These are phyloP conservation scores for Etheostoma nigrum DNA, from an alignment of 2,797 vertebrate genomes.

Conservation along the genomic window DNA sequence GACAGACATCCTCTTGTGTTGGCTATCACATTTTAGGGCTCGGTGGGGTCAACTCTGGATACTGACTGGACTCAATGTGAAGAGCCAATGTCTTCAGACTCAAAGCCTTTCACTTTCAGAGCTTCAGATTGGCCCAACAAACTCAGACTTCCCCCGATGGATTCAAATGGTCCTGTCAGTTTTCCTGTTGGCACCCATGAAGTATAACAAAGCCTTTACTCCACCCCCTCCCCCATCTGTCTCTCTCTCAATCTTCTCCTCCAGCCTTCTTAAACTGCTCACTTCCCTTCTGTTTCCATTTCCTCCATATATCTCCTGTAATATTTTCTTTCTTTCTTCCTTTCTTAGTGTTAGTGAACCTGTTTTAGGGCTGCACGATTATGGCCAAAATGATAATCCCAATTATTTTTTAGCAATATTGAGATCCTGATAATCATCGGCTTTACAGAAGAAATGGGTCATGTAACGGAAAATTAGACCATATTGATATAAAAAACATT, in stretches of 20 bases:
- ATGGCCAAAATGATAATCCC: no score
- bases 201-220: constrained; percentile 34
- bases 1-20: neutral
- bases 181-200: constrained; percentile 51
- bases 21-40: no score
- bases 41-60: neutral
- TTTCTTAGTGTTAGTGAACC: neutral
- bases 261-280: constrained; percentile 17
- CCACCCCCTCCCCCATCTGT: constrained; percentile 12
- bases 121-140: constrained; percentile 1
- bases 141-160: constrained; percentile 4
- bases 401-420: no score
- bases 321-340: constrained; percentile 16
- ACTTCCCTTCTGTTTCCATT: neutral
- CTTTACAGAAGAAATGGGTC: no score
- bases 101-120: constrained; percentile 14
- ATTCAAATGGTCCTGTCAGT: constrained; percentile 46
- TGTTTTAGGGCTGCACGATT: neutral
- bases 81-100: neutral
- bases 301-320: constrained; percentile 1
- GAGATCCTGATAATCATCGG: no score
- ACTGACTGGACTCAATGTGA: neutral
- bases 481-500: no score
- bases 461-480: no score
- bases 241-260: constrained; percentile 35